Conservation (phyloP, 2,797 vertebrate genomes). For the Huso huso region DNA sequence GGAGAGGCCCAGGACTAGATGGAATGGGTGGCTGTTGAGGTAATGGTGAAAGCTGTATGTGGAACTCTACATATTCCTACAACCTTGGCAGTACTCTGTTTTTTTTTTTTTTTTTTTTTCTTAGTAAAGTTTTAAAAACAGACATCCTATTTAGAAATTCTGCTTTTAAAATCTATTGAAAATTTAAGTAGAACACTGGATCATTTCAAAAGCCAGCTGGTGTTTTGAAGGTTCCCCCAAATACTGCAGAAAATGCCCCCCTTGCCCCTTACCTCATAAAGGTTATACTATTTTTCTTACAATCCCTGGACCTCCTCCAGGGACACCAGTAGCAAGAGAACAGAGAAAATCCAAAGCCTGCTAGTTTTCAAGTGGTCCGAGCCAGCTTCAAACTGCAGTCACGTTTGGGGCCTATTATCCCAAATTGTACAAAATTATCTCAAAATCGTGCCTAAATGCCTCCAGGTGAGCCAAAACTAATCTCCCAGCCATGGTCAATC, state of each 20-base stretch:
- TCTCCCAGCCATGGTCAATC: conserved; percentile 44
- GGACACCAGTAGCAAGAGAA: neutral
- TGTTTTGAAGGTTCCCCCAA: too few relatives aligned
- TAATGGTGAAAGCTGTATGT: too few relatives aligned
- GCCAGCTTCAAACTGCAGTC: conserved; percentile 47
- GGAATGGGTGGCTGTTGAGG: too few relatives aligned
- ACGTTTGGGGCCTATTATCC: conserved; percentile 38
- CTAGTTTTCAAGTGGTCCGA: conserved; percentile 3
- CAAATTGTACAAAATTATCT: conserved; percentile 61
- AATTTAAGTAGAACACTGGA: too few relatives aligned
- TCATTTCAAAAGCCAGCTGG: too few relatives aligned
- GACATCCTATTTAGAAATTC: too few relatives aligned
- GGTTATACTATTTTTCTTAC: neutral
- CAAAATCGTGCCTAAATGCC: conserved; percentile 54
- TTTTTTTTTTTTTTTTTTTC: too few relatives aligned
- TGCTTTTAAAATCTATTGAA: too few relatives aligned
- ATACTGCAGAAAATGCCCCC: neutral
- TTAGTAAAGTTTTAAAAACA: too few relatives aligned
- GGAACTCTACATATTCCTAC: too few relatives aligned
- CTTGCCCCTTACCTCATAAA: neutral
- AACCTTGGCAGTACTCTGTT: too few relatives aligned
- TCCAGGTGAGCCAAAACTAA: conserved; percentile 51
- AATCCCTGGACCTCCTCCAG: neutral
- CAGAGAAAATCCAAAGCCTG: conserved; percentile 3
- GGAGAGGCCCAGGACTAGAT: too few relatives aligned